phyloP scores from a whole-genome alignment of 1,140 invertebrate genomes.

The Conus ventricosus region DNA sequence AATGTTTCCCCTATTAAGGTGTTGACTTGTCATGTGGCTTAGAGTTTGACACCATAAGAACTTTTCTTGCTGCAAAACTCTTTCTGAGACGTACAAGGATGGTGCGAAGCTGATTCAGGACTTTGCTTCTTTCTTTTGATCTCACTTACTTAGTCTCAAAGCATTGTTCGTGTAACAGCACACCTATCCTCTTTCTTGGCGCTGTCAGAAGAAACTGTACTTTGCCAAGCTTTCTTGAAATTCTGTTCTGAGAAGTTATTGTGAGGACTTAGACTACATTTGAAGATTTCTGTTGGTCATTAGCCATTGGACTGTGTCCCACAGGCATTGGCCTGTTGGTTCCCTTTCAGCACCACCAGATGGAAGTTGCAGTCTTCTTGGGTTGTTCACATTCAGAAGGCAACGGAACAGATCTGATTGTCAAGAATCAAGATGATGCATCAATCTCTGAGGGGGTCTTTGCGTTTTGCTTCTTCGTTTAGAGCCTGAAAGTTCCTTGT shows the following conservation, averaged over 20 bases:
- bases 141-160: too few relatives aligned
- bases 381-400: not conserved
- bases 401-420: not conserved
- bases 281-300: not conserved
- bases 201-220: not conserved
- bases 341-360: not conserved
- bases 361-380: not conserved
- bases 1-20: too few relatives aligned
- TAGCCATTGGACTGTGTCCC: not conserved
- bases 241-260: conserved; percentile 1
- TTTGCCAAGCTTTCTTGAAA: not conserved
- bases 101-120: not conserved
- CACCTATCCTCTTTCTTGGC: not conserved
- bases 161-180: not conserved
- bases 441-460: not conserved
- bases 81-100: not conserved
- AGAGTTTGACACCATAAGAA: not conserved
- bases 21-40: not conserved
- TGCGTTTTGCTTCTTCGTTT: not conserved
- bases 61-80: not conserved
- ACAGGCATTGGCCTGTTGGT: not conserved
- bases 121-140: too few relatives aligned
- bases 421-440: not conserved
- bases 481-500: not conserved
- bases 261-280: not conserved